Percentiles rank a stretch among this genome's conserved stretches.
Conservation (phyloP, 37 sponge, comb jelly and placozoan genomes). For the Spongilla lacustris region DNA sequence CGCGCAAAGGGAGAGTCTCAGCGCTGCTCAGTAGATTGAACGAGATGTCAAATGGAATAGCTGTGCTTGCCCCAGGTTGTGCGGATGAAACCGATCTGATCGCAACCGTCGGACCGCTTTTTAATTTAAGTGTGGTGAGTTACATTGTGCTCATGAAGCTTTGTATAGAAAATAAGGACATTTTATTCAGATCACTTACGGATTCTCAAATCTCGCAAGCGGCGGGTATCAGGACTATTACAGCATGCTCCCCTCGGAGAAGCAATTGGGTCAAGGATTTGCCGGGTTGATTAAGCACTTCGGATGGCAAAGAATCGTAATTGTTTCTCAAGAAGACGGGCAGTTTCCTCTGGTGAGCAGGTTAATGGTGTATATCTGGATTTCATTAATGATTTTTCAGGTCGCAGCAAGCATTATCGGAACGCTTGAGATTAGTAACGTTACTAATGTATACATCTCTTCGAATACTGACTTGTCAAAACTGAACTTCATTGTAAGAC, state of each 20-base stretch:
- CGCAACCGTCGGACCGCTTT: neutral
- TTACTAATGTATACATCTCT: neutral
- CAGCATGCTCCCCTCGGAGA: neutral
- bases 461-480: neutral
- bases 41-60: neutral
- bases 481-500: neutral
- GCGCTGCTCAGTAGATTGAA: neutral
- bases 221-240: neutral
- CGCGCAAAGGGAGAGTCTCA: neutral
- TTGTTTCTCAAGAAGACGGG: neutral
- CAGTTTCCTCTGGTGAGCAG: neutral
- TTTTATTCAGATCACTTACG: neutral
- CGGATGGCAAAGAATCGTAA: neutral
- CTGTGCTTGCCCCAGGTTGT: constrained; percentile 14
- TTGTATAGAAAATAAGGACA: no score
- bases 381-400: neutral
- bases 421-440: neutral
- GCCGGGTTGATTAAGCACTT: neutral
- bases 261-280: neutral
- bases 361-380: neutral
- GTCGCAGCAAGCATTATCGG: neutral
- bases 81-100: neutral
- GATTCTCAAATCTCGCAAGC: neutral
- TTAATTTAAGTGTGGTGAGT: neutral
- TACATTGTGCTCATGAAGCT: no score